Base-by-base conservation (phyloP, 1,140 invertebrate species). In the Cydia strobilella region DNA sequence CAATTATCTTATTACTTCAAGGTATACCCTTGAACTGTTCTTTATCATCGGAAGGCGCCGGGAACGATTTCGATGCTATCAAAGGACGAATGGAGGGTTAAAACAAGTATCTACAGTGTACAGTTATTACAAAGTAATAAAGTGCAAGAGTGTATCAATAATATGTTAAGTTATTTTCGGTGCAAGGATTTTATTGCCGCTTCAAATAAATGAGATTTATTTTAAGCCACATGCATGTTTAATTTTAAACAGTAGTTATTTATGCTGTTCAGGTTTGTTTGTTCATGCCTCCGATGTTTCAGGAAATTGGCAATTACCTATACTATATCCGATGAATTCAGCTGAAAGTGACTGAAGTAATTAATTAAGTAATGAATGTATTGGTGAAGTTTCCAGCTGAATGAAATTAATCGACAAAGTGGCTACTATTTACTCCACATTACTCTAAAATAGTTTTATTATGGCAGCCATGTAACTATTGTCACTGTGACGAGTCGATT, bases 121-220 rank as follows among this genome's bases (percentile, higher is more conserved):
- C n/a, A n/a, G n/a, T n/a, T 59, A 18, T 59, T 2, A 20, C 18
- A 20, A n/a, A 15, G 48, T 51, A n/a, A 51, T 48, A n/a, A 15
- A 48, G 13, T 48, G 2, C 45, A 48, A 48, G 13, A 48, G 10
- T 15, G n/a, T 20, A 59, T 20, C n/a, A 59, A 59, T 10, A n/a
- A 59, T 23, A 23, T 10, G 54, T 59, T 10, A 12, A 59, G 54
- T 23, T 59, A 59, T 23, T 59, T 12, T 23, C 18, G 54, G 18
- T 59, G 54, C 54, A 59, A 59, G 20, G 54, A 51, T 59, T 59
- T 10, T 59, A 59, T 59, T 7, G 20, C 20, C 54, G 54, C 54
- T 59, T 59, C 20, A 59, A 59, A 59, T 23, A 69, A 35, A n/a
- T n/a, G 66, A 69, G 6, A 15, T 35, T 69, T 69, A 69, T 69